These are phyloP conservation scores for Riparia riparia DNA, from an alignment of 2,113 vertebrate genomes.

Conservation along the genomic window DNA sequence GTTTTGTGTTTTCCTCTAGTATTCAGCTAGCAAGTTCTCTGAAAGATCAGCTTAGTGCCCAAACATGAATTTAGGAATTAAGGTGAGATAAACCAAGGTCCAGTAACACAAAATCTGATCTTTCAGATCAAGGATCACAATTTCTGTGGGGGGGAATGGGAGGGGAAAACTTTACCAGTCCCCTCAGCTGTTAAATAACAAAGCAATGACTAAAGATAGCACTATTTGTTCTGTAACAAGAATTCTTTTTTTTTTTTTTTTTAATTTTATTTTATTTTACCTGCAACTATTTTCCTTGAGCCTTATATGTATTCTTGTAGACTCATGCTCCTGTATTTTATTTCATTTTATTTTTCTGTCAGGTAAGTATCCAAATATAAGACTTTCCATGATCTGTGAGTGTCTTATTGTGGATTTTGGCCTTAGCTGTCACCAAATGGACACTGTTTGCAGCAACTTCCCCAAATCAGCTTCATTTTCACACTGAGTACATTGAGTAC, in stretches of 20 bases:
- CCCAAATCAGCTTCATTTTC: background rate
- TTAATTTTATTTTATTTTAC: background rate
- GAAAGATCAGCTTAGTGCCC: background rate
- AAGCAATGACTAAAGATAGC: background rate
- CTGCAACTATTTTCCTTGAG: background rate
- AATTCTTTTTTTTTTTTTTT: background rate
- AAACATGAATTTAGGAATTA: background rate
- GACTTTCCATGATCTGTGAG: rapidly evolving
- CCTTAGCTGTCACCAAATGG: background rate
- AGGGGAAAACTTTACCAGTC: background rate
- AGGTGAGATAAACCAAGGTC: background rate
- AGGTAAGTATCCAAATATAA: background rate
- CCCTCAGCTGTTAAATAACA: background rate
- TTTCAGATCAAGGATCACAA: background rate
- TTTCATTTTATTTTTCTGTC: background rate
- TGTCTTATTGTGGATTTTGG: background rate
- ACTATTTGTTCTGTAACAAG: background rate
- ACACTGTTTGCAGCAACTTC: background rate
- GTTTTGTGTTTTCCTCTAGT: background rate
- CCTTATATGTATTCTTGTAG: background rate
- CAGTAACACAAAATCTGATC: background rate
- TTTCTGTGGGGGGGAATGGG: rapidly evolving
- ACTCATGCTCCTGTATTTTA: background rate
- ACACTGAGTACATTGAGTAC: background rate
- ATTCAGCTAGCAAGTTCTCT: background rate